These are phyloP conservation scores for Ctenicera cuprea DNA, from an alignment of 2,888 invertebrate species.

Conservation along the genomic window DNA sequence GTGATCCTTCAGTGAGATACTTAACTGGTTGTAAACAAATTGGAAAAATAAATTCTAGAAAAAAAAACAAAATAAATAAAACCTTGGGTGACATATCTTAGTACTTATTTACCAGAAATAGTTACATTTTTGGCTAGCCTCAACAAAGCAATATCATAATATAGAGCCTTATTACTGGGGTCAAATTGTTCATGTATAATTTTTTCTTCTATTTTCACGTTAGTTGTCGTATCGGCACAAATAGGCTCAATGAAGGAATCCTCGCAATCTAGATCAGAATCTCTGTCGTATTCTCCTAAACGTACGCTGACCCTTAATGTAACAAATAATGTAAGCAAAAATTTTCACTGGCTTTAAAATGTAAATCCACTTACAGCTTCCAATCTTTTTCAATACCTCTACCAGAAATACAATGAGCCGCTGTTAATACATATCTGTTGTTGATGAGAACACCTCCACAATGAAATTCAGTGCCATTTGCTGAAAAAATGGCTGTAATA, in stretches of 20 bases:
- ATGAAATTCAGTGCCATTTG: conserved; percentile 77
- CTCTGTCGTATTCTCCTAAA: conserved; percentile 79
- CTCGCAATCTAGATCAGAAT: conserved; percentile 78
- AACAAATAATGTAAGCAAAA: background rate
- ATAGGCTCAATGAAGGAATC: conserved; percentile 60
- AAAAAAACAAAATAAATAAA: conserved; percentile 24
- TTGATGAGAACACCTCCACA: conserved; percentile 85
- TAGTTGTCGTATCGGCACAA: conserved; percentile 78
- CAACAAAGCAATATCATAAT: conserved; percentile 84
- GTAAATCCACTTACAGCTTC: too few relatives aligned
- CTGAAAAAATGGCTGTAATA: conserved; percentile 70
- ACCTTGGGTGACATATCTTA: background rate
- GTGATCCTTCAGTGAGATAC: conserved; percentile 41
- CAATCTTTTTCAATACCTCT: conserved; percentile 77
- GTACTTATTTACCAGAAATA: conserved; percentile 72
- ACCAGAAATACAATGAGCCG: conserved; percentile 80
- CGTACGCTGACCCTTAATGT: conserved; percentile 75
- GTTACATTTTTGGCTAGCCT: conserved; percentile 75
- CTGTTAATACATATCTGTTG: conserved; percentile 81
- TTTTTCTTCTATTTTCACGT: conserved; percentile 78
- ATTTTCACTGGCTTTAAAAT: conserved; percentile 60
- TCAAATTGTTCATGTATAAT: conserved; percentile 81
- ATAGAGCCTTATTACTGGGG: conserved; percentile 76
- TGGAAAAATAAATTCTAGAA: conserved; percentile 75
- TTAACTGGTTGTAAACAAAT: conserved; percentile 75